Base-by-base conservation (phyloP, 2,888 invertebrate species). In the Drosophila phalerata region DNA sequence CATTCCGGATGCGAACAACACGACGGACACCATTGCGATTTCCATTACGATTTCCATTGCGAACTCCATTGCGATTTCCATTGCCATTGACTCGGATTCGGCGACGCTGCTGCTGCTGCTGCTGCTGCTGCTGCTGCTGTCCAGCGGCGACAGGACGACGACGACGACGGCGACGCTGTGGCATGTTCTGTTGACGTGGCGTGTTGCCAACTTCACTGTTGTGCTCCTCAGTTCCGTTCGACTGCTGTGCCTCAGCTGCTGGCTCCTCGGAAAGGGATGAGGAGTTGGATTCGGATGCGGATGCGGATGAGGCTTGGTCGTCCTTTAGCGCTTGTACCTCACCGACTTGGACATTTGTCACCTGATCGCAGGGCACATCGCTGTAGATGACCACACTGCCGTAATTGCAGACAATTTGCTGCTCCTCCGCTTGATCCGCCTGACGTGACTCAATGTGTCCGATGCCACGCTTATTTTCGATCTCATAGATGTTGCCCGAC, bases 351-450 rank as follows among this genome's bases (percentile, higher is more conserved):
- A 91, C 71, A 10, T 69, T 81, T 45, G 79, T 82, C n/a, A 91
- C 79, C 57, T 87, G 55, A 2, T 90, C 81, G 56, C 91, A 91
- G 37, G 91, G 91, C 17, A 87, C 74, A 62, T 91, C 91, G 64
- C 91, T 91, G 69, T 91, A 91, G 60, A 91, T 89, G 1, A 91
- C 90, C 3, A 91, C 84, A 3, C 69, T 77, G 56, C 91, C 91
- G 10, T 91, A 91, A 49, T 90, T 91, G 78, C 91, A 91, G 0
- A 91, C 77, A 43, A 88, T 84, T 30, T 79, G 77, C 8, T 76
- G 47, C 6, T 68, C 75, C 8, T 69, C 61, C 4, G 74, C 56
- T 0, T 70, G 43, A 2, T 73, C 73, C 0, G 77, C 79, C 55
- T 91, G 88, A 3, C 91, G 90, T 0, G 85, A 60, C 69, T 90